Percentiles rank a stretch among this genome's conserved stretches.
Evolutionary conservation across 2,797 vertebrate genomes (phyloP).

Genomic region (Carcharodon carcharias): DNA sequence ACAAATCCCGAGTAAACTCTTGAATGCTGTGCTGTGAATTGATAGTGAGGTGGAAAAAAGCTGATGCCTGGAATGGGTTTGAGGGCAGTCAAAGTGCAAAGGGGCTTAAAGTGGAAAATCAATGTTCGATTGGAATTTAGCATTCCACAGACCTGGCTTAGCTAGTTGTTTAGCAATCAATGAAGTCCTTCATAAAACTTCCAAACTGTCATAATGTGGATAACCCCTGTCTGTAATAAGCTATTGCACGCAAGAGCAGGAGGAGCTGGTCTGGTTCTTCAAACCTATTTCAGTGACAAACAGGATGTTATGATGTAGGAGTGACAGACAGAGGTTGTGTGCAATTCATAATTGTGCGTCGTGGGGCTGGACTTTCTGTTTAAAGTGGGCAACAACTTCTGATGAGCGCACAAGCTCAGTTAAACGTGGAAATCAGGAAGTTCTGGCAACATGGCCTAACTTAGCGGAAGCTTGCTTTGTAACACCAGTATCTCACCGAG

Average conservation of each 20-base stretch:
- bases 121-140: not conserved
- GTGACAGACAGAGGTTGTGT: not conserved
- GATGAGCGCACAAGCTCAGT: not conserved
- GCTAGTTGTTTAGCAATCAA: not conserved
- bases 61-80: not conserved
- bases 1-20: not conserved
- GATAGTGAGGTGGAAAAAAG: not conserved
- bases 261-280: not conserved
- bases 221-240: not conserved
- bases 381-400: not conserved
- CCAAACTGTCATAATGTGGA: too few relatives aligned
- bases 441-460: not conserved
- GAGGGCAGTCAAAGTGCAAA: not conserved
- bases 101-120: not conserved
- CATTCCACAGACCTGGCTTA: not conserved
- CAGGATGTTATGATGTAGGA: not conserved
- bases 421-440: not conserved
- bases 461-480: not conserved
- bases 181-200: not conserved
- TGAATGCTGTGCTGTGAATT: not conserved
- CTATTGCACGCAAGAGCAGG: not conserved
- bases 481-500: not conserved
- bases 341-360: not conserved
- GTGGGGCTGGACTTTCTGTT: not conserved
- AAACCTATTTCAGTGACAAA: not conserved